phyloP scores from a whole-genome alignment of 2,888 invertebrate genomes.

The Carabus problematicus region DNA sequence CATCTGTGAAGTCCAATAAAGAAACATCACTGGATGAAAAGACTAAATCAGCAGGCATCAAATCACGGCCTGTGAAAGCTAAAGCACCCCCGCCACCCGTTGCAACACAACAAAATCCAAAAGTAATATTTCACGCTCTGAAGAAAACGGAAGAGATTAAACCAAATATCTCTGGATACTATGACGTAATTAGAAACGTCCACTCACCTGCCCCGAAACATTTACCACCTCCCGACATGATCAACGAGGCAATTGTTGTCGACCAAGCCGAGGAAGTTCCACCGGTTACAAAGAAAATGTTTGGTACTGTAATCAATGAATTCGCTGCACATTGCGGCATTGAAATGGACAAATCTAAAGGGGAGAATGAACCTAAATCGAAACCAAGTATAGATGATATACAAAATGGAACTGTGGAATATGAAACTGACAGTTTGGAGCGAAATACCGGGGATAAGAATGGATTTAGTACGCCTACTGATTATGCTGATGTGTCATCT shows the following conservation, averaged over 20 bases:
- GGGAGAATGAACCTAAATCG: background rate
- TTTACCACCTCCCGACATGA: constrained; percentile 66
- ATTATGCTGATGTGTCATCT: constrained; percentile 69
- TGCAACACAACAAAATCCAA: constrained; percentile 56
- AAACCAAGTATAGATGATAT: constrained; percentile 15
- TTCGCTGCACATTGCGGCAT: constrained; percentile 50
- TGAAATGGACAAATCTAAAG: constrained; percentile 1
- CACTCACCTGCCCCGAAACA: constrained; percentile 38
- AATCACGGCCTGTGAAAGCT: constrained; percentile 56
- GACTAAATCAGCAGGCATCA: constrained; percentile 57
- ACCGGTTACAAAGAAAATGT: constrained; percentile 64
- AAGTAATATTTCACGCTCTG: constrained; percentile 36
- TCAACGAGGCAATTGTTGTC: constrained; percentile 70
- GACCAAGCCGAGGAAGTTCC: constrained; percentile 52
- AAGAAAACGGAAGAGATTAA: constrained; percentile 35
- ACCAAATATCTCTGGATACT: constrained; percentile 27
- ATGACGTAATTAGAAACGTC: constrained; percentile 32
- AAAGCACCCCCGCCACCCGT: constrained; percentile 58
- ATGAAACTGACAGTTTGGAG: constrained; percentile 78
- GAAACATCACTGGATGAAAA: constrained; percentile 11
- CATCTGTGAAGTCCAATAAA: background rate
- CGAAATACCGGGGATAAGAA: constrained; percentile 64
- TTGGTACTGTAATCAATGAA: constrained; percentile 69
- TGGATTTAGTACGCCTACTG: constrained; percentile 66
- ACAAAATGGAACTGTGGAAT: constrained; percentile 58